A percentile compares a stretch with the other conserved stretches of the same genome.
These are phyloP conservation scores for Frieseomelitta varia DNA, from an alignment of 1,140 invertebrate genomes.

Conservation along the genomic window DNA sequence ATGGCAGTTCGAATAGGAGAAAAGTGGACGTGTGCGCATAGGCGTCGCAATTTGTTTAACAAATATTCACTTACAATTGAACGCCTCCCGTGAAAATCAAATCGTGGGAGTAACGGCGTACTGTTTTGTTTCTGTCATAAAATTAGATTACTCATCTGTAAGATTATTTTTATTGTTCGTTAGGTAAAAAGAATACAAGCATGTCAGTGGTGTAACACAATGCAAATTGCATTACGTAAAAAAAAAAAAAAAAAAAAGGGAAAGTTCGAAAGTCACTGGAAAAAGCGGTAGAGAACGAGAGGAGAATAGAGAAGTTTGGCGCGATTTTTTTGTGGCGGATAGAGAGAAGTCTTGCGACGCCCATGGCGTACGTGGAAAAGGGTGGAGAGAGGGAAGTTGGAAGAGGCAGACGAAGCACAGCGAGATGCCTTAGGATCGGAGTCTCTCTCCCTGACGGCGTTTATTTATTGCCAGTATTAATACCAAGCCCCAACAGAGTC, in stretches of 20 bases:
- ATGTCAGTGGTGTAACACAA: neutral
- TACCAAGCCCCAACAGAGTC: conserved; percentile 69
- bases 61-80: too few relatives aligned
- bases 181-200: neutral
- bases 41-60: neutral
- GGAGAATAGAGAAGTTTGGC: neutral
- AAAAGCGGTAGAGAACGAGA: too few relatives aligned
- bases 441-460: conserved; percentile 63
- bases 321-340: neutral
- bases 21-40: neutral
- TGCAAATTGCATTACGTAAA: neutral
- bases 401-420: conserved; percentile 38
- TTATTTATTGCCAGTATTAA: conserved; percentile 77
- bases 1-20: conserved; percentile 3
- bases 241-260: conserved; percentile 4
- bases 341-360: conserved; percentile 22
- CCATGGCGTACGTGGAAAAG: conserved; percentile 26
- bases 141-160: too few relatives aligned
- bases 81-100: neutral
- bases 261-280: neutral
- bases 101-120: neutral
- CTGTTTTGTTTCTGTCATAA: neutral
- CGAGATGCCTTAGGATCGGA: conserved; percentile 46
- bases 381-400: conserved; percentile 21
- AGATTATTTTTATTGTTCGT: neutral